Conservation (phyloP, 2,797 vertebrate genomes). For the Takifugu ocellatus region DNA sequence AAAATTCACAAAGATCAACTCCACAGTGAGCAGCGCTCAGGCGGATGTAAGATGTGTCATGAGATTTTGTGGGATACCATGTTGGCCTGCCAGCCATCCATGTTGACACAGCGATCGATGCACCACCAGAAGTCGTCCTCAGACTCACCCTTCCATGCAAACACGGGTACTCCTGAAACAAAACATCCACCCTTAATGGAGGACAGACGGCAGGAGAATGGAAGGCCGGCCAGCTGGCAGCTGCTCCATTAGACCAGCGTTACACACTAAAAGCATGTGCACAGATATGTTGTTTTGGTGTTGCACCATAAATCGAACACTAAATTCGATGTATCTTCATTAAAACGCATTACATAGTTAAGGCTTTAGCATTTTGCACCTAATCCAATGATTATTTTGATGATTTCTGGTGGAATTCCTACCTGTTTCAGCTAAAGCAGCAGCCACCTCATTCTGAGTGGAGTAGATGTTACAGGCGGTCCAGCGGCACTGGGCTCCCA, state of each 20-base stretch:
- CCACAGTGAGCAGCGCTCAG: background rate
- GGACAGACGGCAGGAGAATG: constrained; percentile 1
- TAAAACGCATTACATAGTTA: no score
- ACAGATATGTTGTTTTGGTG: background rate
- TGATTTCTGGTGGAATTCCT: constrained; percentile 29
- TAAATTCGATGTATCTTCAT: background rate
- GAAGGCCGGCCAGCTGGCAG: constrained; percentile 6
- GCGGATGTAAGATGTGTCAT: background rate
- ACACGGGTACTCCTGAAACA: constrained; percentile 88
- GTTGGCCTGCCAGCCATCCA: constrained; percentile 94
- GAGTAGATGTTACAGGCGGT: constrained; percentile 98
- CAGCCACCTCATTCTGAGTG: constrained; percentile 96
- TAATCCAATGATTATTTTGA: background rate
- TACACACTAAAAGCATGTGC: constrained; percentile 10
- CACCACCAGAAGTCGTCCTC: constrained; percentile 99
- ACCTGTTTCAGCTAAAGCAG: constrained; percentile 92
- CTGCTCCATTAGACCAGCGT: constrained; percentile 19
- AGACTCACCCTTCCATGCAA: constrained; percentile 98
- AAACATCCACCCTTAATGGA: constrained; percentile 27
- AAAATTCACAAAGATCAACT: background rate
- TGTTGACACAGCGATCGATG: constrained; percentile 94
- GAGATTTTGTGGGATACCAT: constrained; percentile 79
- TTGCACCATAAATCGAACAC: constrained; percentile 1
- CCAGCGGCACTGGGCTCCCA: constrained; percentile 98
- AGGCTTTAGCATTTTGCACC: no score